phyloP scores from a whole-genome alignment of 2,113 vertebrate genomes.

The Lota lota region DNA sequence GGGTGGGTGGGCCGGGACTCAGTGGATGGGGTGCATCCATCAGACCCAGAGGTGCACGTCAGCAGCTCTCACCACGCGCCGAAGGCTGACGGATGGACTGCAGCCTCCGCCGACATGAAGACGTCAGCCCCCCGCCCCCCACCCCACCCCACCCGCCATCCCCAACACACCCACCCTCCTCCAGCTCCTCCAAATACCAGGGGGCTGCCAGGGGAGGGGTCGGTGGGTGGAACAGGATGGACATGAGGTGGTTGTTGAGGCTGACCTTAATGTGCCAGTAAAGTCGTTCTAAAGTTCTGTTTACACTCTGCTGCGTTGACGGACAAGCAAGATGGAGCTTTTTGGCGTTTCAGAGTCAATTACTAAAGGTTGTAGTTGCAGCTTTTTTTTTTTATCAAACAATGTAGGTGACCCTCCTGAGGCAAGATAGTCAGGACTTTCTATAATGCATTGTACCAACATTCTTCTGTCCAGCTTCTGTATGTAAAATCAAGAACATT shows the following conservation, averaged over 20 bases:
- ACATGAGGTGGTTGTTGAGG: conserved; percentile 16
- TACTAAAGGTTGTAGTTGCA: no score
- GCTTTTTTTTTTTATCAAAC: no score
- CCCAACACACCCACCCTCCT: conserved; percentile 2
- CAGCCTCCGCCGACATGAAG: conserved; percentile 58
- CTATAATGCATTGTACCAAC: no score
- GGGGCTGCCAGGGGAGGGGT: conserved; percentile 32
- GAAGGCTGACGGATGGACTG: conserved; percentile 63
- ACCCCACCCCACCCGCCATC: no score
- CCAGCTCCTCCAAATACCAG: conserved; percentile 6
- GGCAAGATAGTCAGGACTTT: no score
- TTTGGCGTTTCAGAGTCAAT: neutral
- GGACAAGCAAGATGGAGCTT: neutral
- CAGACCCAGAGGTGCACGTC: conserved; percentile 58
- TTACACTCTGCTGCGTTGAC: conserved; percentile 1
- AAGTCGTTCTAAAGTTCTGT: conserved; percentile 36
- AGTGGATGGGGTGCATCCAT: conserved; percentile 59
- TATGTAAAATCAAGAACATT: neutral
- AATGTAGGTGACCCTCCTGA: no score
- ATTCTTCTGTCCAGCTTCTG: neutral
- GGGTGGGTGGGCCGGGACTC: conserved; percentile 31
- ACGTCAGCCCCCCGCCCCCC: conserved; percentile 34
- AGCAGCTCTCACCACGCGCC: conserved; percentile 54
- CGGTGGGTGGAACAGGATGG: conserved; percentile 20
- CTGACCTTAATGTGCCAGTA: conserved; percentile 31